phyloP scores from a whole-genome alignment of 2,797 vertebrate species.

The Manis javanica region DNA sequence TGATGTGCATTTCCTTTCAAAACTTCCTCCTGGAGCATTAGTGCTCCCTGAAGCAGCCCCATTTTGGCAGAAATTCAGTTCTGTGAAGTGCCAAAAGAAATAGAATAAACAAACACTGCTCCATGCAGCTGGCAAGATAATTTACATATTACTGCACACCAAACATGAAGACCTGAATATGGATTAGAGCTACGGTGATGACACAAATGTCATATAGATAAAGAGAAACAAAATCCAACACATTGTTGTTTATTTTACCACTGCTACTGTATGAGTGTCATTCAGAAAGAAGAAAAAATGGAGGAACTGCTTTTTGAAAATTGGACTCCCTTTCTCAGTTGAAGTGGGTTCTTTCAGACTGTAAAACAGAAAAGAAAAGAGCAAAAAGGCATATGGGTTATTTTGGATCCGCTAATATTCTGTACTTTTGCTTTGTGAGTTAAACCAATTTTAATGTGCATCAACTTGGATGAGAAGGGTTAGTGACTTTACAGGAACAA shows the following conservation, averaged over 20 bases:
- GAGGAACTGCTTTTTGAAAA: conserved; percentile 59
- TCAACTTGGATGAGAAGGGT: background rate
- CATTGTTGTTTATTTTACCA: conserved; percentile 79
- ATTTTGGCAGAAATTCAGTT: conserved; percentile 89
- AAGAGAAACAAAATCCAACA: conserved; percentile 83
- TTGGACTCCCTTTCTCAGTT: conserved; percentile 56
- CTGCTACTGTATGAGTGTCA: conserved; percentile 70
- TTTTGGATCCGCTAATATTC: conserved; percentile 20
- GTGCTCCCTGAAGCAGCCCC: conserved; percentile 87
- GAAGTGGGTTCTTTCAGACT: conserved; percentile 65
- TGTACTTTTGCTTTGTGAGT: background rate
- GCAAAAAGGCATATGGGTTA: background rate
- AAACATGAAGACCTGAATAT: conserved; percentile 87
- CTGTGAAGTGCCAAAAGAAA: conserved; percentile 88
- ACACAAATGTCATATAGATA: conserved; percentile 84
- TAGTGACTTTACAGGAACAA: conserved; percentile 43
- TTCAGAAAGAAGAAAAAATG: conserved; percentile 33
- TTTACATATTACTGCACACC: conserved; percentile 89
- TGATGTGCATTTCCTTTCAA: conserved; percentile 85
- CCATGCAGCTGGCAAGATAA: conserved; percentile 87
- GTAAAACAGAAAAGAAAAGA: background rate
- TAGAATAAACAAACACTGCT: conserved; percentile 89
- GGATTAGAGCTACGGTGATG: conserved; percentile 84
- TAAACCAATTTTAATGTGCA: conserved; percentile 32
- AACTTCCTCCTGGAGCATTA: conserved; percentile 85